Percentiles rank a stretch among this genome's conserved stretches.
These are phyloP conservation scores for Drosophila diplacantha DNA, from an alignment of 2,888 invertebrate species.

Conservation along the genomic window DNA sequence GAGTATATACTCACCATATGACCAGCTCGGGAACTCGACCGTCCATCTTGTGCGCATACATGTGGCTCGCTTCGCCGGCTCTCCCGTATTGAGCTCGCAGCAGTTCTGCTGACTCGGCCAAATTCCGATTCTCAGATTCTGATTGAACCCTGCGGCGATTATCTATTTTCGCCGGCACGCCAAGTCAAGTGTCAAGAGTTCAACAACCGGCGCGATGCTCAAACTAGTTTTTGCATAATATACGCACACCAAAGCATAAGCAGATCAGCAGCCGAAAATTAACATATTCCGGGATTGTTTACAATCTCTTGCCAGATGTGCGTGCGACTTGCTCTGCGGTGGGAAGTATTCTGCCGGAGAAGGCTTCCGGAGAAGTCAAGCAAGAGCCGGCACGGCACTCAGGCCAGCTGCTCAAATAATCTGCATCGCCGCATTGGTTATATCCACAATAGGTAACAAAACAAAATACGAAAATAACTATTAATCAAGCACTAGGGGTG, in stretches of 20 bases:
- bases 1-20: conserved; percentile 64
- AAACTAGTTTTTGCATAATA: conserved; percentile 65
- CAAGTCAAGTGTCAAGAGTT: conserved; percentile 66
- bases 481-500: conserved; percentile 1
- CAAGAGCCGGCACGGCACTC: conserved; percentile 28
- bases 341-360: conserved; percentile 19
- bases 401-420: conserved; percentile 35
- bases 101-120: conserved; percentile 28
- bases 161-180: conserved; percentile 34
- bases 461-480: neutral
- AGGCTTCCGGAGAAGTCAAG: conserved; percentile 4
- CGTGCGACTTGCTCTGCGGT: conserved; percentile 5
- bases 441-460: neutral
- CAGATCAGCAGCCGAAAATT: conserved; percentile 35
- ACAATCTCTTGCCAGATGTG: conserved; percentile 28
- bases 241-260: conserved; percentile 10
- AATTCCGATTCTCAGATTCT: conserved; percentile 11
- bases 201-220: conserved; percentile 53
- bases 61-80: conserved; percentile 30
- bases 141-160: conserved; percentile 21
- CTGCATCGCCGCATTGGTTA: conserved; percentile 2
- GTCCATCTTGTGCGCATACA: conserved; percentile 67
- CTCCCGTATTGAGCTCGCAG: conserved; percentile 7
- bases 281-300: conserved; percentile 34
- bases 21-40: conserved; percentile 77